Conservation (phyloP, 2,113 vertebrate species). For the Cacatua alba region DNA sequence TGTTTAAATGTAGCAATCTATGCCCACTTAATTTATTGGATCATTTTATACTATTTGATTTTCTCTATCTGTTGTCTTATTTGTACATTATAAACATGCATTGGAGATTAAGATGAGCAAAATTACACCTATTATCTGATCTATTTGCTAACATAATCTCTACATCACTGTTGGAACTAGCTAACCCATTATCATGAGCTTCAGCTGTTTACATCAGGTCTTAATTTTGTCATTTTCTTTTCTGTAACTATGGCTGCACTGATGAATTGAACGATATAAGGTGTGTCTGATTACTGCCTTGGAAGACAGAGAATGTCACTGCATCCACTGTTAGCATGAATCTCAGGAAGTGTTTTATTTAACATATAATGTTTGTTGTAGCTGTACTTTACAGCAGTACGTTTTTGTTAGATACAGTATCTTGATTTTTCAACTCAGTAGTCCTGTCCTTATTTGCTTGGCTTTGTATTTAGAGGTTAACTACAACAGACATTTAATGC, state of each 20-base stretch:
- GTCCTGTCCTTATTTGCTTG: background rate
- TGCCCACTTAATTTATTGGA: background rate
- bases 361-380: background rate
- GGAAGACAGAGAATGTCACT: background rate
- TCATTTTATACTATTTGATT: background rate
- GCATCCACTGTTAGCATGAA: background rate
- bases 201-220: slow-evolving; percentile 4
- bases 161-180: background rate
- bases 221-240: slow-evolving; percentile 18
- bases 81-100: background rate
- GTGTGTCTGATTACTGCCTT: slow-evolving; percentile 16
- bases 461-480: background rate
- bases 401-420: background rate
- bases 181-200: slow-evolving; percentile 17
- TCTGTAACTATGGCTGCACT: background rate
- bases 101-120: background rate
- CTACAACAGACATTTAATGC: background rate
- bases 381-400: background rate
- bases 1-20: background rate
- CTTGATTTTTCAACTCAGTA: background rate
- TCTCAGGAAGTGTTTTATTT: background rate
- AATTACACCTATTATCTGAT: background rate
- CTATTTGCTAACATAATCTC: background rate
- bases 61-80: background rate
- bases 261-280: background rate